Conservation (phyloP, 1,140 invertebrate species). For the Archegozetes longisetosus region DNA sequence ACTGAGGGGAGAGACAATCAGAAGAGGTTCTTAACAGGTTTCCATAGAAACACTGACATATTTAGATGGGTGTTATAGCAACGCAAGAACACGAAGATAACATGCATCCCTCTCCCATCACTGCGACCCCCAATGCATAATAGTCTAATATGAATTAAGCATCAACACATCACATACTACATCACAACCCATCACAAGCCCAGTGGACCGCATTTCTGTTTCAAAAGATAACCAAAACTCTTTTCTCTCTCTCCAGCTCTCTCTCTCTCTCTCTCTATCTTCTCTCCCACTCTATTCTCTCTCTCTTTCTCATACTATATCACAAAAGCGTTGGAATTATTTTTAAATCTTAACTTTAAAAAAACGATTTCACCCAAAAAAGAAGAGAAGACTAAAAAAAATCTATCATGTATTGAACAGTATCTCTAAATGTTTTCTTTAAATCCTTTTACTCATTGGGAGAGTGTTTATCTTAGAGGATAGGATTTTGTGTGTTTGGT, state of each 20-base stretch:
- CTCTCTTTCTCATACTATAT: no score
- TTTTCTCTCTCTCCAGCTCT: not conserved
- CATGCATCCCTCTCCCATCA: not conserved
- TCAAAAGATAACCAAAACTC: not conserved
- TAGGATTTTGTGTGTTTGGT: not conserved
- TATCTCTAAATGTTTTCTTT: not conserved
- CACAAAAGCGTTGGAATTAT: no score
- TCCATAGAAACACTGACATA: not conserved
- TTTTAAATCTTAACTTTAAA: no score
- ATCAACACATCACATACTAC: not conserved
- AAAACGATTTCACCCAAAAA: no score
- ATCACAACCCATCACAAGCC: not conserved
- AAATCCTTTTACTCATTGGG: not conserved
- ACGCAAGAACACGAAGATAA: not conserved
- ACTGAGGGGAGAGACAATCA: not conserved
- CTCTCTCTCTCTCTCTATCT: no score
- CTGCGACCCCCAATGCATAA: not conserved
- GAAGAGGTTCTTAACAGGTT: not conserved
- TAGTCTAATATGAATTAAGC: not conserved
- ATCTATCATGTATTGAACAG: no score
- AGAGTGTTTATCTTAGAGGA: not conserved
- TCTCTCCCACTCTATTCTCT: no score
- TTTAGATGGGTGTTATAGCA: not conserved
- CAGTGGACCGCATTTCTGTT: not conserved
- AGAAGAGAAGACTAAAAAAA: no score